Evolutionary conservation across 2,113 vertebrate species (phyloP).

Genomic region (Parotia lawesii): DNA sequence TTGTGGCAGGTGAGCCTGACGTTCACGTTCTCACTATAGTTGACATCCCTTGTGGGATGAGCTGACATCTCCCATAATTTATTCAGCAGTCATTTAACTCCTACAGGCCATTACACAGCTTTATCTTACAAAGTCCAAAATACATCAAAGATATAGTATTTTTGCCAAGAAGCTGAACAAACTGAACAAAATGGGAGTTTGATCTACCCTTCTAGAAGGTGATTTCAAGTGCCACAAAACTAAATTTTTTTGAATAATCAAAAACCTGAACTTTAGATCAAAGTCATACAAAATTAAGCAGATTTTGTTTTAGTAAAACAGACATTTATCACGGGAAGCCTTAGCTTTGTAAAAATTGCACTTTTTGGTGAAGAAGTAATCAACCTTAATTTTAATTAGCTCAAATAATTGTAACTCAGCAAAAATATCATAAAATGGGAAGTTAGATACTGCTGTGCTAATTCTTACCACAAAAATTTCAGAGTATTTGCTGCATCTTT

Average conservation of each 20-base stretch:
- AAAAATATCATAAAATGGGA: neutral
- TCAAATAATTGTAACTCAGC: neutral
- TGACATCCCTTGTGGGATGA: neutral
- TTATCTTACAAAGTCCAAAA: neutral
- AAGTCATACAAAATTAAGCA: neutral
- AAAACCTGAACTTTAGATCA: neutral
- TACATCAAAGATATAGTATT: neutral
- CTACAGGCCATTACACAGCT: neutral
- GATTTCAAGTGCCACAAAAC: neutral
- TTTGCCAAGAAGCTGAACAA: neutral
- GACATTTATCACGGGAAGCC: neutral
- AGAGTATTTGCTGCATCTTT: neutral
- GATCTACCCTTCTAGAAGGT: neutral
- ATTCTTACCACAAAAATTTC: neutral
- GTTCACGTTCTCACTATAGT: fast-evolving
- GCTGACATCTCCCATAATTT: neutral
- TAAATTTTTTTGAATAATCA: neutral
- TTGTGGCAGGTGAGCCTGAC: neutral
- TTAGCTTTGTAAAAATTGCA: neutral
- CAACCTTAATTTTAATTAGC: neutral
- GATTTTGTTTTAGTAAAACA: neutral
- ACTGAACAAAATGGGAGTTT: neutral
- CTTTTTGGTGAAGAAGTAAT: neutral
- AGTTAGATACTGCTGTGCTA: neutral
- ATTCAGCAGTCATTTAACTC: neutral